Evolutionary conservation across 2,113 vertebrate genomes (phyloP).

Genomic region (Thinocorus orbignyianus): DNA sequence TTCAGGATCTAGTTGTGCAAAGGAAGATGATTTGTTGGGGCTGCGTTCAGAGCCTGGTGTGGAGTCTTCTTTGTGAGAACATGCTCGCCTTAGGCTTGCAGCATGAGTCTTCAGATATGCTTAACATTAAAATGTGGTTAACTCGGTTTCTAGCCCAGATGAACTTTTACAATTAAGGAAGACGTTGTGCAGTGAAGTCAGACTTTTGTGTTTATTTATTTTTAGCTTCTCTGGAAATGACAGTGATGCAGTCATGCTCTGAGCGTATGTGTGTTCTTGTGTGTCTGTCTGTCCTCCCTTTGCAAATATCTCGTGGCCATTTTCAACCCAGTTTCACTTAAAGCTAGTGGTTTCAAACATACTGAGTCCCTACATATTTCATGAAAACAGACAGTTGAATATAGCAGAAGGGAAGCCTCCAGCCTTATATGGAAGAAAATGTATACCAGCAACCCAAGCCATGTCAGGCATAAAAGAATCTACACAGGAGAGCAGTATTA

Average conservation of each 20-base stretch:
- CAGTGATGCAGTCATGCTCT: not conserved
- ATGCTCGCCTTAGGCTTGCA: not conserved
- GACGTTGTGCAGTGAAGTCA: not conserved
- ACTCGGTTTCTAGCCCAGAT: not conserved
- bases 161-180: conserved; percentile 5
- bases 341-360: not conserved
- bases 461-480: not conserved
- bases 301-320: not conserved
- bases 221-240: conserved; percentile 19
- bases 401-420: not conserved
- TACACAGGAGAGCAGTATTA: not conserved
- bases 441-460: not conserved
- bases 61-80: not conserved
- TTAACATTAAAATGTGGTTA: conserved; percentile 34
- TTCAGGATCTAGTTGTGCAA: not conserved
- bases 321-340: not conserved
- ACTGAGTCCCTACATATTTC: not conserved
- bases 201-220: conserved; percentile 27
- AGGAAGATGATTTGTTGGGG: not conserved
- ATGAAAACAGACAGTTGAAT: not conserved
- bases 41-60: not conserved
- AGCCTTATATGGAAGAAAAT: not conserved
- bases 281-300: not conserved
- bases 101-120: conserved; percentile 14
- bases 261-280: not conserved